Percentiles rank a stretch among this genome's conserved stretches.
phyloP scores from a whole-genome alignment of 2,888 invertebrate species.

The Agrochola lychnidis region DNA sequence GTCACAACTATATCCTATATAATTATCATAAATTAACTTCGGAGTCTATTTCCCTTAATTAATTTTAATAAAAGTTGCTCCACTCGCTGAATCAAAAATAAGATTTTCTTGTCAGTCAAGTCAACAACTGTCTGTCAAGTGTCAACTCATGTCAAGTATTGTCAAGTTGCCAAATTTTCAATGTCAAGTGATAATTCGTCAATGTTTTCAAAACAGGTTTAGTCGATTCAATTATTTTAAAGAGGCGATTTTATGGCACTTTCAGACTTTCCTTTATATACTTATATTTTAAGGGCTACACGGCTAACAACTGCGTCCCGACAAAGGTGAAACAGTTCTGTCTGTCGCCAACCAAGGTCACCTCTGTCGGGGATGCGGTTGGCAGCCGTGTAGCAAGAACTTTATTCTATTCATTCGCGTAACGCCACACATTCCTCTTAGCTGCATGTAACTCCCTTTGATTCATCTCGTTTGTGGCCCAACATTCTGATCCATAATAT shows the following conservation, averaged over 20 bases:
- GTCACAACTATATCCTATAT: conserved; percentile 31
- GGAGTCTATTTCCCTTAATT: conserved; percentile 35
- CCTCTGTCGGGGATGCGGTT: too few species aligned
- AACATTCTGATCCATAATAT: too few species aligned
- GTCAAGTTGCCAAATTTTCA: conserved; percentile 42
- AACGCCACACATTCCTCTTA: too few species aligned
- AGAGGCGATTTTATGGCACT: neutral
- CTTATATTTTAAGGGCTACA: too few species aligned
- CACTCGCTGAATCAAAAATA: conserved; percentile 59
- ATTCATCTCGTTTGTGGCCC: too few species aligned
- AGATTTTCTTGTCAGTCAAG: conserved; percentile 42
- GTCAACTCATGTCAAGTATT: conserved; percentile 1
- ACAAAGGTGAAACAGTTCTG: too few species aligned
- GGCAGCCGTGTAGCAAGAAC: too few species aligned
- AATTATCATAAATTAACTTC: conserved; percentile 30
- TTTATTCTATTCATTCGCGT: too few species aligned
- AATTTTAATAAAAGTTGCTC: conserved; percentile 35
- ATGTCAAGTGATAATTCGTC: conserved; percentile 35
- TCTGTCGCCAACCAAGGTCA: too few species aligned
- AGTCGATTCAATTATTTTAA: conserved; percentile 36
- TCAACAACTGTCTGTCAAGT: conserved; percentile 22
- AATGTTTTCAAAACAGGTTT: neutral
- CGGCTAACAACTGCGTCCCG: too few species aligned
- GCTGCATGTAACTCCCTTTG: too few species aligned
- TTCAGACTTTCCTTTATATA: too few species aligned